A percentile compares a stretch with the other conserved stretches of the same genome.
These are phyloP conservation scores for Rhinoderma darwinii DNA, from an alignment of 2,113 vertebrate genomes.

Conservation along the genomic window DNA sequence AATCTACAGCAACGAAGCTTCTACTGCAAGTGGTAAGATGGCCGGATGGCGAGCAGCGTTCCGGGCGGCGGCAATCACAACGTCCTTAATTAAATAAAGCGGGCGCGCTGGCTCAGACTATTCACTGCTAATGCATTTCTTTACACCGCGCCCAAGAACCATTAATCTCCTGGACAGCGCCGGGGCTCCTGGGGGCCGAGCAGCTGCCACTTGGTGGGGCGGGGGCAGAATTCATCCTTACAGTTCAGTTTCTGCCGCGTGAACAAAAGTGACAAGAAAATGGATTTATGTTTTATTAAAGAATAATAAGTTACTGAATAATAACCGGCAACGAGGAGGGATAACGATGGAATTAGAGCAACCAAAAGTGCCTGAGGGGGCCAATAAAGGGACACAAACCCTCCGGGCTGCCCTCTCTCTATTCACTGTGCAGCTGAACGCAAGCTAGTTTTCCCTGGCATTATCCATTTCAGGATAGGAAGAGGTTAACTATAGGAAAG, in stretches of 20 bases:
- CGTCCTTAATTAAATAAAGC: constrained; percentile 22
- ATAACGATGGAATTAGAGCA: not conserved
- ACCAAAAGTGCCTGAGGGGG: not conserved
- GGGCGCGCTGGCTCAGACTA: too few species aligned
- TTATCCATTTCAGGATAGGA: too few species aligned
- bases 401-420: too few species aligned
- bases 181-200: constrained; percentile 50
- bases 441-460: too few species aligned
- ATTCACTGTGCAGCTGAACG: too few species aligned
- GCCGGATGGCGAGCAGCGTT: not conserved
- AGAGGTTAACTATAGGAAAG: too few species aligned
- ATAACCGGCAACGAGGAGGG: not conserved
- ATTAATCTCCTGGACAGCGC: constrained; percentile 57
- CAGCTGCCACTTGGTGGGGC: not conserved
- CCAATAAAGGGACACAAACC: not conserved
- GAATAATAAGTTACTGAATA: not conserved
- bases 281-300: constrained; percentile 47
- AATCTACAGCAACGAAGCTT: not conserved
- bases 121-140: constrained; percentile 22
- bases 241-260: constrained; percentile 56
- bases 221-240: constrained; percentile 33
- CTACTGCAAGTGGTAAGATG: not conserved
- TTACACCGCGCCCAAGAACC: constrained; percentile 43
- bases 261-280: constrained; percentile 59
- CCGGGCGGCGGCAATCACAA: not conserved